These are phyloP conservation scores for Megalopta genalis DNA, from an alignment of 1,140 invertebrate species.

Conservation along the genomic window DNA sequence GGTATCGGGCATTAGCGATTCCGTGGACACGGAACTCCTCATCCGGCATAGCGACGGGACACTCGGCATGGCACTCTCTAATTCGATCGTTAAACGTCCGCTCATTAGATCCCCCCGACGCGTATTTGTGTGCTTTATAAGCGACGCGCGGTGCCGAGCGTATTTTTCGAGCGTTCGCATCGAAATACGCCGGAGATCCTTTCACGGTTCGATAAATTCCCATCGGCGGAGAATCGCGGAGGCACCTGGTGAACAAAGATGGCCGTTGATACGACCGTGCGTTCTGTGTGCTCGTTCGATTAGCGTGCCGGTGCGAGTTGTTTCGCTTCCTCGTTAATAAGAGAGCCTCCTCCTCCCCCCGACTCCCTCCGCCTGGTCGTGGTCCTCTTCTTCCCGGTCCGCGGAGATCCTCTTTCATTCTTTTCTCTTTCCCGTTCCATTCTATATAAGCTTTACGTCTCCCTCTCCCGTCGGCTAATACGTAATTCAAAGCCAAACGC, in stretches of 20 bases:
- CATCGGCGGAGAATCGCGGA: conserved; percentile 47
- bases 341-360: conserved; percentile 61
- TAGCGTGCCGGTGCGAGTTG: conserved; percentile 78
- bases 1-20: too few species aligned
- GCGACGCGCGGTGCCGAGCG: background rate
- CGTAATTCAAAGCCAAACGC: conserved; percentile 54
- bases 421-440: too few species aligned
- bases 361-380: background rate
- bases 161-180: background rate
- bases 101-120: conserved; percentile 20
- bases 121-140: background rate
- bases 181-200: background rate
- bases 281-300: conserved; percentile 72
- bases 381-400: conserved; percentile 26
- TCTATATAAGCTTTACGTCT: background rate
- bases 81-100: conserved; percentile 23
- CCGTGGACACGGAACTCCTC: background rate
- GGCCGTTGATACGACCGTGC: conserved; percentile 65
- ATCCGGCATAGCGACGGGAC: background rate
- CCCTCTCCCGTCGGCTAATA: conserved; percentile 13
- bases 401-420: background rate
- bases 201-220: conserved; percentile 60
- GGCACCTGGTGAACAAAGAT: conserved; percentile 68
- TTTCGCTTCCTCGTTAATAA: conserved; percentile 81
- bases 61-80: background rate